Evolutionary conservation across 1,140 invertebrate genomes (phyloP).

Genomic region (Epicauta chinensis): DNA sequence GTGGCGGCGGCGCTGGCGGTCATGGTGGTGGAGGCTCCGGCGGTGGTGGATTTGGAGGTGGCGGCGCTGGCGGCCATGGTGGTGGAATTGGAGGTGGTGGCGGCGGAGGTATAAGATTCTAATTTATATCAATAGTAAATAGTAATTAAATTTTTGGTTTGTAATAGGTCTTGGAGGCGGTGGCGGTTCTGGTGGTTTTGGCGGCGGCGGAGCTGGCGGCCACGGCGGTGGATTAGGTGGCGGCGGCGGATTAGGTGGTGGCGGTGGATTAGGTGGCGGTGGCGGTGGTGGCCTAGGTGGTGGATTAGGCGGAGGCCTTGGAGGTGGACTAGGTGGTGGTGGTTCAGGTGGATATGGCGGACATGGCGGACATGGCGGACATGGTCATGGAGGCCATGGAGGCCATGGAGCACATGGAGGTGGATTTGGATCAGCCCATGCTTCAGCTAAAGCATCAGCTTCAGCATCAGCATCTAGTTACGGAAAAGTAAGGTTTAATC

Average conservation of each 20-base stretch:
- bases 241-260: no score
- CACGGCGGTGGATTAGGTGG: background rate
- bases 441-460: conserved; percentile 1
- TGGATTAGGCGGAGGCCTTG: background rate
- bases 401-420: background rate
- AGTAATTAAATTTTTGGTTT: no score
- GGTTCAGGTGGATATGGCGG: background rate
- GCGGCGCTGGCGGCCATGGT: background rate
- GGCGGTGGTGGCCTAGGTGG: background rate
- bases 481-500: background rate
- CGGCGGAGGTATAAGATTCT: background rate
- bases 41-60: background rate
- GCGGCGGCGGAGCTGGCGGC: background rate
- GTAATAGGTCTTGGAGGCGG: background rate
- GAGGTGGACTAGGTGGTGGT: background rate
- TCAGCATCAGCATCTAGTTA: conserved; percentile 1
- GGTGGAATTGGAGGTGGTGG: conserved; percentile 1
- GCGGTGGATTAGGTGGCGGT: background rate
- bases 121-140: no score
- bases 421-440: background rate
- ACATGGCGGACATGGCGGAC: background rate
- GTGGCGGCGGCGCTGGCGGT: no score
- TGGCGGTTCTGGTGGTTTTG: background rate
- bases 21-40: background rate
- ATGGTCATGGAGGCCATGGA: background rate